Conservation (phyloP, 2,797 vertebrate genomes). For the Gambelia wislizenii region DNA sequence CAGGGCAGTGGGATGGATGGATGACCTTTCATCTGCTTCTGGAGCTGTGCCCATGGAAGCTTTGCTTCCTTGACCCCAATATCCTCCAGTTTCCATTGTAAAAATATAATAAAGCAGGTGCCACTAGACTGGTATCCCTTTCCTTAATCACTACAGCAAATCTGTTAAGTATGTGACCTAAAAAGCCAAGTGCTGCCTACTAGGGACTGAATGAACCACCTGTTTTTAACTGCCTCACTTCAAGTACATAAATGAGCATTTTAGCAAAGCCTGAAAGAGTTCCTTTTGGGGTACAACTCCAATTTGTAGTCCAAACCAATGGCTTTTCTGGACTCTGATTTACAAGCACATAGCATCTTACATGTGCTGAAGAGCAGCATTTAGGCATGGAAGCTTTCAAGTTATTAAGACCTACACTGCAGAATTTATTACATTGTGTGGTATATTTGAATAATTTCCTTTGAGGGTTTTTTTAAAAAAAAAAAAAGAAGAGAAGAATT, state of each 20-base stretch:
- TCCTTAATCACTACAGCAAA: slow-evolving; percentile 50
- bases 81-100: slow-evolving; percentile 69
- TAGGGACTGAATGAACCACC: neutral
- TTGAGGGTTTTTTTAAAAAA: neutral
- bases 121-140: slow-evolving; percentile 72
- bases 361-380: slow-evolving; percentile 1
- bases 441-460: slow-evolving; percentile 80
- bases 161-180: neutral
- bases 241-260: neutral
- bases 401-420: slow-evolving; percentile 70
- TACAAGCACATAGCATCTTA: neutral
- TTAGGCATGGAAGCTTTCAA: slow-evolving; percentile 53
- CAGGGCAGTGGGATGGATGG: too few relatives aligned
- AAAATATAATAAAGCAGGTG: slow-evolving; percentile 75
- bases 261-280: neutral
- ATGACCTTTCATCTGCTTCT: too few relatives aligned
- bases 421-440: slow-evolving; percentile 86
- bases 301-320: too few relatives aligned
- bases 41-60: too few relatives aligned
- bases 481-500: slow-evolving; percentile 87
- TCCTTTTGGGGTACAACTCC: too few relatives aligned
- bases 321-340: too few relatives aligned
- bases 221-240: neutral
- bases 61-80: neutral
- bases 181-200: neutral